Evolutionary conservation across 2,113 vertebrate species (phyloP).

Genomic region (Pluvialis apricaria): DNA sequence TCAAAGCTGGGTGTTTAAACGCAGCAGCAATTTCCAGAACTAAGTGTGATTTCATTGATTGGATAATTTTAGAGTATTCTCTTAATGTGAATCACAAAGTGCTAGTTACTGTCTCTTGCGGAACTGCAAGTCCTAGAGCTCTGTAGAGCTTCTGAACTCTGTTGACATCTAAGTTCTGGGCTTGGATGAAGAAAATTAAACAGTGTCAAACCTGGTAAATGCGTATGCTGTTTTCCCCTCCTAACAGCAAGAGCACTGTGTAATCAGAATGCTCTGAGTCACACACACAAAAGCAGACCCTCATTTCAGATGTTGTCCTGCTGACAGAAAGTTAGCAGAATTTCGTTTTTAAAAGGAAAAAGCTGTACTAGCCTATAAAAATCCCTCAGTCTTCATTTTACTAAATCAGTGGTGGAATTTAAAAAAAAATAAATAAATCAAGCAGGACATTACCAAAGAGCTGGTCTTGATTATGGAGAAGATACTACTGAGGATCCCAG

Average conservation of each 20-base stretch:
- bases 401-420: neutral
- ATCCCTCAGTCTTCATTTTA: neutral
- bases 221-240: neutral
- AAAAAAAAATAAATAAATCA: neutral
- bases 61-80: constrained; percentile 55
- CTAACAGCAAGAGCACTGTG: constrained; percentile 10
- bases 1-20: neutral
- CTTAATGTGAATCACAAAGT: constrained; percentile 13
- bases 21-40: constrained; percentile 25
- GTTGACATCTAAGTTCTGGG: neutral
- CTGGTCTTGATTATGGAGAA: constrained; percentile 93
- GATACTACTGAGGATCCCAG: constrained; percentile 95
- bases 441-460: constrained; percentile 73
- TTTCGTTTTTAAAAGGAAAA: neutral
- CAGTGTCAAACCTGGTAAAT: constrained; percentile 15
- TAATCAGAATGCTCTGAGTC: constrained; percentile 39
- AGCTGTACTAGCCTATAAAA: neutral
- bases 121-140: neutral
- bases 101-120: constrained; percentile 35
- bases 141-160: constrained; percentile 11
- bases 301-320: constrained; percentile 20
- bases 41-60: constrained; percentile 26
- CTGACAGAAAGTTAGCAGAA: constrained; percentile 4
- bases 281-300: constrained; percentile 12
- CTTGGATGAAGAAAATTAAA: constrained; percentile 24